A percentile compares a stretch with the other conserved stretches of the same genome.
Evolutionary conservation across 2,113 vertebrate genomes (phyloP).

Genomic region (Myotis brandtii): DNA sequence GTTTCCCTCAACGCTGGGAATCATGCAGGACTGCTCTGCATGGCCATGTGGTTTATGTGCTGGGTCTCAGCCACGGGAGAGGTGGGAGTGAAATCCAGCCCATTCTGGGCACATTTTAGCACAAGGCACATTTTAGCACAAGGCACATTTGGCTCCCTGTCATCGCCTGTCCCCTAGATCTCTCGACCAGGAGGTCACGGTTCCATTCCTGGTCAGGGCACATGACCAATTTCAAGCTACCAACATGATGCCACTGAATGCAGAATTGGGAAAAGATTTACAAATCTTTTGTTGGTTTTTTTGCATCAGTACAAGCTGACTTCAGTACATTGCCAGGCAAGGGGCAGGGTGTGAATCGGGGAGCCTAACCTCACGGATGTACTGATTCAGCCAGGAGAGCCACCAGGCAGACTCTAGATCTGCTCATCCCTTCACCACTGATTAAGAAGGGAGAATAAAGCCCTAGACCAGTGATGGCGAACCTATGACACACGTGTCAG

Average conservation of each 20-base stretch:
- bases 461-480: too few relatives aligned
- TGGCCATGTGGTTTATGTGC: background rate
- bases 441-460: conserved; percentile 26
- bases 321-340: rapidly evolving
- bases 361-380: background rate
- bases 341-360: background rate
- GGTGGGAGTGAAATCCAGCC: background rate
- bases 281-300: background rate
- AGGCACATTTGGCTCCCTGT: too few relatives aligned
- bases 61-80: background rate
- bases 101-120: background rate
- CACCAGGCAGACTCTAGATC: background rate
- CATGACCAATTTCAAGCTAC: background rate
- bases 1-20: background rate
- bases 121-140: too few relatives aligned
- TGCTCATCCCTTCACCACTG: background rate
- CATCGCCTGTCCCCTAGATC: too few relatives aligned
- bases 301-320: background rate
- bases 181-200: too few relatives aligned
- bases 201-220: too few relatives aligned
- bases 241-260: background rate
- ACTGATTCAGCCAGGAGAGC: background rate
- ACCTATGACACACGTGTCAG: too few relatives aligned
- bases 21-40: background rate
- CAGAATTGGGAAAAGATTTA: background rate